Evolutionary conservation across 2,113 vertebrate genomes (phyloP).

Genomic region (Oryzias curvinotus): DNA sequence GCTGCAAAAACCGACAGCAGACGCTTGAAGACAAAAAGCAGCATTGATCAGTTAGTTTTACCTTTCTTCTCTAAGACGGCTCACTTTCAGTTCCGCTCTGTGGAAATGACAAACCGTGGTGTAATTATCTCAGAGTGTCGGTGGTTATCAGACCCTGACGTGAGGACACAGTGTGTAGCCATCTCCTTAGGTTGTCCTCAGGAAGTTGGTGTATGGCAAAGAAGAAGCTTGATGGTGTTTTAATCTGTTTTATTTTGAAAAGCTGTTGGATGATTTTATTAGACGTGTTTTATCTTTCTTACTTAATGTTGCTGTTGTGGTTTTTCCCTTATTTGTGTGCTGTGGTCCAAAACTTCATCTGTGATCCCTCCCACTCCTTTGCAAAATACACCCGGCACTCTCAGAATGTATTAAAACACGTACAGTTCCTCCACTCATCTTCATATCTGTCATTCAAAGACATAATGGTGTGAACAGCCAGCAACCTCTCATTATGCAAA

Average conservation of each 20-base stretch:
- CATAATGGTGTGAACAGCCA: slow-evolving; percentile 62
- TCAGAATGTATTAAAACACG: slow-evolving; percentile 35
- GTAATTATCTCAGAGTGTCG: no score
- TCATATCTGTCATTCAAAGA: slow-evolving; percentile 61
- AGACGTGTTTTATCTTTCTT: no score
- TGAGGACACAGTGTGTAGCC: no score
- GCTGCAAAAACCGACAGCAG: background rate
- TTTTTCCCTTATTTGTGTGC: no score
- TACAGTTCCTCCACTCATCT: slow-evolving; percentile 49
- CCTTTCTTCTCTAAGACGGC: slow-evolving; percentile 1
- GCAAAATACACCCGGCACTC: slow-evolving; percentile 20
- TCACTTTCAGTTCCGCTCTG: slow-evolving; percentile 17
- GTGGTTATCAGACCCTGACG: no score
- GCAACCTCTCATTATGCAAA: slow-evolving; percentile 71
- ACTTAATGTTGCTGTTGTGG: no score
- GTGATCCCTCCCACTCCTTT: background rate
- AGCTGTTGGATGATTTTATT: no score
- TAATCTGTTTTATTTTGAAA: no score
- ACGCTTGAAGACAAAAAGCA: background rate
- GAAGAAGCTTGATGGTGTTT: no score
- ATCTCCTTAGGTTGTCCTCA: no score
- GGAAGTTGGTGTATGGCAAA: no score
- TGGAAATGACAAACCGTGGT: background rate
- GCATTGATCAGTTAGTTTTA: slow-evolving; percentile 11
- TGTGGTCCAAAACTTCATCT: no score